phyloP scores from a whole-genome alignment of 2,888 invertebrate species.

The Azorinus chamasolen region DNA sequence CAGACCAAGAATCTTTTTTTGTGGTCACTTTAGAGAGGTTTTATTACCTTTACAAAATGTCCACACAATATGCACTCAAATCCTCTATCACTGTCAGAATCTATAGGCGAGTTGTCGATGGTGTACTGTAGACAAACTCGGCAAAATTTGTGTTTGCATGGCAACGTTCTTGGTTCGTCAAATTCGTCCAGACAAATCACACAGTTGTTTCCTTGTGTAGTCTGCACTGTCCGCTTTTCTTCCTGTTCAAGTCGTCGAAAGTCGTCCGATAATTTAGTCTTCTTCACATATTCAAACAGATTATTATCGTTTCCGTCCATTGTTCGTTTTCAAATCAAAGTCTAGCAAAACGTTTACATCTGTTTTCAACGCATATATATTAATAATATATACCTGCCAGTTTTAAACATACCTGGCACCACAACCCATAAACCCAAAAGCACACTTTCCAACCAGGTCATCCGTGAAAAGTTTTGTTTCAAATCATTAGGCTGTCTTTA shows the following conservation, averaged over 20 bases:
- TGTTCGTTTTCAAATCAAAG: too few relatives aligned
- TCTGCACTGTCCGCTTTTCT: background rate
- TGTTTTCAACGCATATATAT: too few relatives aligned
- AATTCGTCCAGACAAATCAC: constrained; percentile 35
- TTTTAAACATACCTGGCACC: too few relatives aligned
- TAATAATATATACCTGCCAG: too few relatives aligned
- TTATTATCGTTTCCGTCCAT: too few relatives aligned
- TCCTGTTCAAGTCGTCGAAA: constrained; percentile 25
- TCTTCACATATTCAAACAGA: constrained; percentile 20
- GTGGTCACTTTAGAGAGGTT: too few relatives aligned
- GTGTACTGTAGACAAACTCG: constrained; percentile 35
- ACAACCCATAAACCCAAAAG: too few relatives aligned
- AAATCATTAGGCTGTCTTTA: too few relatives aligned
- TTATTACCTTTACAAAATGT: constrained; percentile 49
- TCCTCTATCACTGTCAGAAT: constrained; percentile 35
- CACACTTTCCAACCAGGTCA: too few relatives aligned
- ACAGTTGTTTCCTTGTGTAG: constrained; percentile 22
- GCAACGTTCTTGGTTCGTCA: constrained; percentile 27
- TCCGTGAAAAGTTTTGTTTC: too few relatives aligned
- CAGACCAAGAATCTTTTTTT: too few relatives aligned
- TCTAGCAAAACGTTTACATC: too few relatives aligned
- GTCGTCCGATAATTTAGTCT: constrained; percentile 43
- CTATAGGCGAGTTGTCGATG: constrained; percentile 21
- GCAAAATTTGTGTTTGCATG: constrained; percentile 46
- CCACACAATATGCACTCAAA: constrained; percentile 47